Evolutionary conservation across 2,888 invertebrate species (phyloP).

Genomic region (Diarsia brunnea): DNA sequence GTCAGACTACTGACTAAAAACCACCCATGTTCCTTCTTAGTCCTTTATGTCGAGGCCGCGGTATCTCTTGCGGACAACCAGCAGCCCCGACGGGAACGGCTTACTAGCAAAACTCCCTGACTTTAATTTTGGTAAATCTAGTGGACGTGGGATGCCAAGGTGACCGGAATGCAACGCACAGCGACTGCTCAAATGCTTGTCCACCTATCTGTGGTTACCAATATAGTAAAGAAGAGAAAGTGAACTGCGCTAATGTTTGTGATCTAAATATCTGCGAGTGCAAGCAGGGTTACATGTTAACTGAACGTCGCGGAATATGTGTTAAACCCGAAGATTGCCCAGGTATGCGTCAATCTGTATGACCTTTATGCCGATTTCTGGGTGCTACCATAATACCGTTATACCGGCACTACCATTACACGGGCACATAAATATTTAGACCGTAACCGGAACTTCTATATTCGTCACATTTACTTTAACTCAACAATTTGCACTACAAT

Average conservation of each 20-base stretch:
- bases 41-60: too few species aligned
- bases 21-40: too few species aligned
- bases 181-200: conserved; percentile 4
- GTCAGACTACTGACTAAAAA: too few species aligned
- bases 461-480: neutral
- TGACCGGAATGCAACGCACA: conserved; percentile 6
- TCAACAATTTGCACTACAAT: neutral
- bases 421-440: neutral
- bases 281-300: neutral
- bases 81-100: too few species aligned
- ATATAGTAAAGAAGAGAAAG: neutral
- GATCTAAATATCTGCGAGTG: neutral
- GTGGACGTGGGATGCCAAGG: conserved; percentile 4
- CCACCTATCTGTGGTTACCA: conserved; percentile 7
- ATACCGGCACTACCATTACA: too few species aligned
- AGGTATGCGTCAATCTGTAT: conserved; percentile 5
- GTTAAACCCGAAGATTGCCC: conserved; percentile 21
- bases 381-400: neutral
- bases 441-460: neutral
- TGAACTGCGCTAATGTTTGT: conserved; percentile 12
- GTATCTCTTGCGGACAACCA: too few species aligned
- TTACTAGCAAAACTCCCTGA: neutral
- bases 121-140: neutral
- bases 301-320: neutral
- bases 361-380: neutral